These are phyloP conservation scores for Beaufortia kweichowensis DNA, from an alignment of 2,113 vertebrate species.

Conservation along the genomic window DNA sequence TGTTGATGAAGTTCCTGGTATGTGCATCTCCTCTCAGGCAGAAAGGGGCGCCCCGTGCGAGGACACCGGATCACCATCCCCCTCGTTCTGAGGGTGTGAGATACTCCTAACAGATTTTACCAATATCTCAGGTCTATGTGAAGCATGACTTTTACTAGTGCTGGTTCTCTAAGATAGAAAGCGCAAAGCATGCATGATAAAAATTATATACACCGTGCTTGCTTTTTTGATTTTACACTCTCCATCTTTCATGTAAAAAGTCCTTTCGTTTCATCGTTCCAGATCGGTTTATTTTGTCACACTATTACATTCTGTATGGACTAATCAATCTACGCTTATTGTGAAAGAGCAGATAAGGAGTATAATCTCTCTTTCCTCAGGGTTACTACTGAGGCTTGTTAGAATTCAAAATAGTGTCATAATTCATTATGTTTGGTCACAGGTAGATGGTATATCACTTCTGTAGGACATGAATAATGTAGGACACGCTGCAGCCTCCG, in stretches of 20 bases:
- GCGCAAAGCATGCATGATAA: background rate
- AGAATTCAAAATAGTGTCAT: slow-evolving; percentile 42
- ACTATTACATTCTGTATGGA: background rate
- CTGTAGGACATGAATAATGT: slow-evolving; percentile 52
- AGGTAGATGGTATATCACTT: slow-evolving; percentile 52
- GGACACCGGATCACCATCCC: slow-evolving; percentile 15
- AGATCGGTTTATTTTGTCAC: background rate
- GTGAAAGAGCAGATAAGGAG: background rate
- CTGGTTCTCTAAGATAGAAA: background rate
- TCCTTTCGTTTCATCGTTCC: no score
- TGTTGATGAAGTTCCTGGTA: slow-evolving; percentile 51
- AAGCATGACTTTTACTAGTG: slow-evolving; percentile 10
- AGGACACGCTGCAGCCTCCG: slow-evolving; percentile 36
- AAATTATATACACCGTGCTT: slow-evolving; percentile 27
- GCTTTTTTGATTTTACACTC: background rate
- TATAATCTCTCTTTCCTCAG: background rate
- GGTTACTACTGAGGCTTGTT: slow-evolving; percentile 9
- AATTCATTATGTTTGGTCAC: slow-evolving; percentile 53
- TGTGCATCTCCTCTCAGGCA: slow-evolving; percentile 49
- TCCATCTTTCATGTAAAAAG: background rate
- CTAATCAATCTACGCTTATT: background rate
- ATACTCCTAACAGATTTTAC: slow-evolving; percentile 43
- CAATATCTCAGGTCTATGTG: slow-evolving; percentile 4
- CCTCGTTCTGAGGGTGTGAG: background rate
- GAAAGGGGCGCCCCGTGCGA: slow-evolving; percentile 44